Percentiles rank a stretch among this genome's conserved stretches.
Evolutionary conservation across 2,113 vertebrate species (phyloP).

Genomic region (Himantopus leucocephalus): DNA sequence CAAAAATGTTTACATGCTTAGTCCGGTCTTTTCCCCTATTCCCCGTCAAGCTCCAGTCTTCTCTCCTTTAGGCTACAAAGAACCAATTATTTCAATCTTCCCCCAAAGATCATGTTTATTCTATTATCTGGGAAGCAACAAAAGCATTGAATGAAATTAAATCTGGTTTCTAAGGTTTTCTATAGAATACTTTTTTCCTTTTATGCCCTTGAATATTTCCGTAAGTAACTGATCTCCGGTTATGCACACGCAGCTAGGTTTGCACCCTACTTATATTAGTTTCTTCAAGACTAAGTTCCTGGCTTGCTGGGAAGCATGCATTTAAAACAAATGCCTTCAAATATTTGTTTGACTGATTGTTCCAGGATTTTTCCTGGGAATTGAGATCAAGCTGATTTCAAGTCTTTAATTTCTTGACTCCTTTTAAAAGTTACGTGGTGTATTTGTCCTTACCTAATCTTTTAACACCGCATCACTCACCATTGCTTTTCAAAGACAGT

Average conservation of each 20-base stretch:
- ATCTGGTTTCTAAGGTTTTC: not conserved
- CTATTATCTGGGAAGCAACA: not conserved
- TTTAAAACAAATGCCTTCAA: not conserved
- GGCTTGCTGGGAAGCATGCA: not conserved
- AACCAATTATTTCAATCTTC: not conserved
- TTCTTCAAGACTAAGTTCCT: not conserved
- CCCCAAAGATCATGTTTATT: not conserved
- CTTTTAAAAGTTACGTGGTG: not conserved
- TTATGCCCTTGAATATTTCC: not conserved
- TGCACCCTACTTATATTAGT: not conserved
- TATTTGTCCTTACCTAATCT: not conserved
- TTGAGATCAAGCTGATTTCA: not conserved
- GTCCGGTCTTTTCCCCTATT: not conserved
- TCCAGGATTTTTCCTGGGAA: not conserved
- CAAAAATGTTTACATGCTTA: not conserved
- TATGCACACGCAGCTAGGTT: fast-evolving
- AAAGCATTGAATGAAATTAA: not conserved
- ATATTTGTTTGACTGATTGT: not conserved
- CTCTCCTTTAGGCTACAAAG: not conserved
- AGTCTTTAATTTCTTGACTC: not conserved
- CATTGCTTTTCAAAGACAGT: not conserved
- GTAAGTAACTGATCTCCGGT: not conserved
- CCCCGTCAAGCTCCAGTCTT: not conserved
- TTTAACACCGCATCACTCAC: not conserved
- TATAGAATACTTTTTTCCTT: not conserved